Evolutionary conservation across 2,797 vertebrate genomes (phyloP).

Genomic region (Morelia viridis): DNA sequence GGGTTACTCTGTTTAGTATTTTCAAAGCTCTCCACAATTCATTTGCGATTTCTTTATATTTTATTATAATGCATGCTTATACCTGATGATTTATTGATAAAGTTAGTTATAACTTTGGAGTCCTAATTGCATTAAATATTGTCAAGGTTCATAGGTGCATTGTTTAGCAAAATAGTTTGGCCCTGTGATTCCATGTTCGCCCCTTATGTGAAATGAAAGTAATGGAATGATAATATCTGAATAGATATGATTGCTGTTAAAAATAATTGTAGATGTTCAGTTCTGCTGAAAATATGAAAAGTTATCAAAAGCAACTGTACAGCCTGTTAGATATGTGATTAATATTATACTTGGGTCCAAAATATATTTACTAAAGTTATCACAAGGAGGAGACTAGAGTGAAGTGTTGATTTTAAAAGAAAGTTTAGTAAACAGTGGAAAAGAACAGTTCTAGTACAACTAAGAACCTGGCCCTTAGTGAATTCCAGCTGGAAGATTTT

Average conservation of each 20-base stretch:
- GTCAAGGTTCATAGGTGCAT: conserved; percentile 7
- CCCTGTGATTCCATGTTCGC: not conserved
- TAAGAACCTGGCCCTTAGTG: conserved; percentile 21
- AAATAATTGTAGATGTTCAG: not conserved
- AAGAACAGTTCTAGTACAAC: conserved; percentile 53
- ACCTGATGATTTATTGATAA: conserved; percentile 2
- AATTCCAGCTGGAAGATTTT: conserved; percentile 50
- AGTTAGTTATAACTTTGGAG: not conserved
- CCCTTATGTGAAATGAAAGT: conserved; percentile 16
- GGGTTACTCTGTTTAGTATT: conserved; percentile 11
- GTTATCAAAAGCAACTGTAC: conserved; percentile 29
- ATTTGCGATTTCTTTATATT: conserved; percentile 9
- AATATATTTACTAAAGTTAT: conserved; percentile 32
- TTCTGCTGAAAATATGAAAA: conserved; percentile 47
- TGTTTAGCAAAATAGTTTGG: conserved; percentile 45
- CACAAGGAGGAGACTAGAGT: conserved; percentile 6
- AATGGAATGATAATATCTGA: conserved; percentile 20
- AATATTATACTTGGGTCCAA: not conserved
- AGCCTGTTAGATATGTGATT: conserved; percentile 33
- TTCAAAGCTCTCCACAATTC: not conserved
- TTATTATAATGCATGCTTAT: not conserved
- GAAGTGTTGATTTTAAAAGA: conserved; percentile 51
- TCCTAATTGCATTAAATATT: conserved; percentile 9
- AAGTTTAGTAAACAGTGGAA: conserved; percentile 66
- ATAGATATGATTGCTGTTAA: not conserved